A percentile compares a stretch with the other conserved stretches of the same genome.
Conservation (phyloP, 1,140 invertebrate genomes). For the Coelopa frigida region DNA sequence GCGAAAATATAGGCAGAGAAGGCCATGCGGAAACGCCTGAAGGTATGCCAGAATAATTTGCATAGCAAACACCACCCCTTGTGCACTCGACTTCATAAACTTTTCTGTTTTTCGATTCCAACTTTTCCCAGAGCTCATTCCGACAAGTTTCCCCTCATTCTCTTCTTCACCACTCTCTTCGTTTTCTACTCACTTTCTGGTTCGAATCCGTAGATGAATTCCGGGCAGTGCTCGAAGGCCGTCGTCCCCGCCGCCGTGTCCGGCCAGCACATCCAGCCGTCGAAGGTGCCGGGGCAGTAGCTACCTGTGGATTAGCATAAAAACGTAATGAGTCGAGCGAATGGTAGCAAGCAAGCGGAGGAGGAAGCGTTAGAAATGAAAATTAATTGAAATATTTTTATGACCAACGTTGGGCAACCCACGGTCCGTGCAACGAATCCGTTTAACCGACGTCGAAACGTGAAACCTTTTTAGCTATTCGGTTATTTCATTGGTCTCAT, state of each 20-base stretch:
- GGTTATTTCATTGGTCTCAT: no score
- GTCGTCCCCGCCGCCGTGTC: conserved; percentile 65
- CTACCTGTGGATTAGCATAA: conserved; percentile 39
- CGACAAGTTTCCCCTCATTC: no score
- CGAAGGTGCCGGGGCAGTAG: conserved; percentile 69
- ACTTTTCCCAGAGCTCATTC: no score
- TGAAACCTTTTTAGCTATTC: neutral
- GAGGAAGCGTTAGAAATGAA: neutral
- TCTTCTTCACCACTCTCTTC: no score
- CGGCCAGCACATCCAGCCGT: conserved; percentile 84
- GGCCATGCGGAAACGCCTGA: no score
- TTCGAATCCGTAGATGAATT: conserved; percentile 71
- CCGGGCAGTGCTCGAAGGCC: conserved; percentile 65
- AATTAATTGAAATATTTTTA: neutral
- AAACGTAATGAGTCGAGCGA: neutral
- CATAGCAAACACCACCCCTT: no score
- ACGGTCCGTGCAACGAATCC: no score
- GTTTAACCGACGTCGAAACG: neutral
- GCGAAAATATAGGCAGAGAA: no score
- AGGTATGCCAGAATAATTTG: no score
- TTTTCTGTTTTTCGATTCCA: no score
- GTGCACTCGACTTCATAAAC: no score
- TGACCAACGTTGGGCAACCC: no score
- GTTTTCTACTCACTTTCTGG: conserved; percentile 50
- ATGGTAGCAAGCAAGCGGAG: neutral